These are phyloP conservation scores for Deroptyus accipitrinus DNA, from an alignment of 2,113 vertebrate species.

Conservation along the genomic window DNA sequence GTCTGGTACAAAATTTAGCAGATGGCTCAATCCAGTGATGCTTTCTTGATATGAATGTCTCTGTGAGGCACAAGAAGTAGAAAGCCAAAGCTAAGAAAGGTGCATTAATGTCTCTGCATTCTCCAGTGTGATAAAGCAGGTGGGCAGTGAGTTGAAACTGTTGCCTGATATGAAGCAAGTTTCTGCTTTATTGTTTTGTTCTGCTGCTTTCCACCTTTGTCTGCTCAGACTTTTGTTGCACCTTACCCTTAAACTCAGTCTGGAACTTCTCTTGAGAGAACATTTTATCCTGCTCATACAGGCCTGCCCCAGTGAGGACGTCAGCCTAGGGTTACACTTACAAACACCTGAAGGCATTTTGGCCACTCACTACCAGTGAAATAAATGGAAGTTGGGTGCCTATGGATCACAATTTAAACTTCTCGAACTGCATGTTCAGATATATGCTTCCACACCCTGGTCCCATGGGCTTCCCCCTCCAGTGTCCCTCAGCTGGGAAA, in stretches of 20 bases:
- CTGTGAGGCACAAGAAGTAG: not conserved
- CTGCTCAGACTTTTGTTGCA: not conserved
- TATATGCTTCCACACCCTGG: not conserved
- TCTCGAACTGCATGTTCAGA: accelerated
- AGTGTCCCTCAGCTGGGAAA: not conserved
- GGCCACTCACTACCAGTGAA: not conserved
- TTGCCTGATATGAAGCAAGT: not conserved
- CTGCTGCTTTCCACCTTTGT: not conserved
- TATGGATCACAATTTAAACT: not conserved
- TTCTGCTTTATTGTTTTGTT: not conserved
- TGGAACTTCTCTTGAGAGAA: not conserved
- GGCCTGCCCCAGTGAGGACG: not conserved
- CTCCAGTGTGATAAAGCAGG: not conserved
- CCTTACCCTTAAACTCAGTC: not conserved
- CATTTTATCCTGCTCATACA: not conserved
- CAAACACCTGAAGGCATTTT: not conserved
- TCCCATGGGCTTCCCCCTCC: not conserved
- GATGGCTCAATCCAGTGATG: not conserved
- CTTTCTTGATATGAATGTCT: not conserved
- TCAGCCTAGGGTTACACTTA: not conserved
- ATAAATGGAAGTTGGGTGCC: not conserved
- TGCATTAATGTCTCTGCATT: not conserved
- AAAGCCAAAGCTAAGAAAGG: not conserved
- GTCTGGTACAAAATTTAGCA: not conserved
- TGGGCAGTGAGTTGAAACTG: not conserved